Base-by-base conservation (phyloP, 2,888 invertebrate genomes). In the Odontomyia ornata region DNA sequence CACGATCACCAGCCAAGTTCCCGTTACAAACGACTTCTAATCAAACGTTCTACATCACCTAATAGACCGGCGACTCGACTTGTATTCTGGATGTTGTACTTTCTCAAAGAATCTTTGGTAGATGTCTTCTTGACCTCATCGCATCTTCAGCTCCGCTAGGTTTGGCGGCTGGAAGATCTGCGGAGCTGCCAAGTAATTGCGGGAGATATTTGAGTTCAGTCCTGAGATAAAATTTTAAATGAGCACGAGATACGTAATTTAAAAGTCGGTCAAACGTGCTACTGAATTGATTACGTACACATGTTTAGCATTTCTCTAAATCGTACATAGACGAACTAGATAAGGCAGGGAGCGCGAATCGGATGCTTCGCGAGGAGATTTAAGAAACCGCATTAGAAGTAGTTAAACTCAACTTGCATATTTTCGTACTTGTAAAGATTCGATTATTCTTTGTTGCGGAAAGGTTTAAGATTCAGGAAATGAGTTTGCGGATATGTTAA, bases 221-320 rank as follows among this genome's bases (percentile, higher is more conserved):
- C 46, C 23, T 46, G 21, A 67, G 67, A 67, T 67, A 27, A 43
- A 43, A 46, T 67, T n/a, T n/a, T n/a, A 36, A 67, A 23, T 43
- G 36, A 67, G 7, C 46, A 67, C 43, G 46, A 67, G 23, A 46
- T 27, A 30, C 9, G 23, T 67, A 46, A 67, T 67, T 67, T 67
- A 36, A 72, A 72, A 72, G 72, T 72, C 72, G 72, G 72, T 72
- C 72, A 72, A 72, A 72, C 72, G 72, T 72, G 72, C 72, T 30
- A 72, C 72, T 72, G 56, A 72, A 72, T 72, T 72, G 72, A 72
- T 72, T 72, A 25, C 18, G n/a, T 52, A 52, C 18, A 36, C 9
- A 36, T 36, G 36, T 36, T 36, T 36, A 5, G 36, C 36, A 36
- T 36, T 36, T 36, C 36, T 36, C 36, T 3, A 36, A 36, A 36